Evolutionary conservation across 64 coral and sea anemone species (phyloP).

Genomic region (Platygyra sinensis): DNA sequence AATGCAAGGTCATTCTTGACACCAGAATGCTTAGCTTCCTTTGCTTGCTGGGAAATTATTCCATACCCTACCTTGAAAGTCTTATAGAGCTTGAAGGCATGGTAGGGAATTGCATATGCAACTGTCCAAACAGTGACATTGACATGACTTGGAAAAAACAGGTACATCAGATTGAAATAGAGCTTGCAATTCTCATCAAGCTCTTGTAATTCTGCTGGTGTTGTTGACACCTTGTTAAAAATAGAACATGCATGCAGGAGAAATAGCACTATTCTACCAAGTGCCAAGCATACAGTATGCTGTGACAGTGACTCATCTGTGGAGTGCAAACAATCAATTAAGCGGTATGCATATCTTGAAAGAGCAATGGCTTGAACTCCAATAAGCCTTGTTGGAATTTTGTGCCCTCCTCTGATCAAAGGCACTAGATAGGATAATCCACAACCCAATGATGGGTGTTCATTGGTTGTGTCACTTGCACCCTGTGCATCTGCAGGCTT

Average conservation of each 20-base stretch:
- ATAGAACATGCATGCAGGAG: slow-evolving; percentile 13
- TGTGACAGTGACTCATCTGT: background rate
- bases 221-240: slow-evolving; percentile 21
- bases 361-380: slow-evolving; percentile 46
- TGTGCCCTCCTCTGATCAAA: background rate
- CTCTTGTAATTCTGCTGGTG: background rate
- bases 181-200: slow-evolving; percentile 34
- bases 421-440: background rate
- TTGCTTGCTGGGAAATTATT: slow-evolving; percentile 52
- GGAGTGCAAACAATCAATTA: slow-evolving; percentile 24
- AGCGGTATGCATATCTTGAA: slow-evolving; percentile 13
- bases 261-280: slow-evolving; percentile 34
- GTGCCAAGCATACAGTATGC: background rate
- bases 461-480: too few relatives aligned
- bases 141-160: slow-evolving; percentile 24
- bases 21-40: slow-evolving; percentile 50
- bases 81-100: slow-evolving; percentile 7
- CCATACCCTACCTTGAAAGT: slow-evolving; percentile 60
- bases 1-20: slow-evolving; percentile 42
- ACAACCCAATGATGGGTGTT: too few relatives aligned
- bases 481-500: too few relatives aligned
- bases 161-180: slow-evolving; percentile 32
- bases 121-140: slow-evolving; percentile 51
- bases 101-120: slow-evolving; percentile 52
- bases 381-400: slow-evolving; percentile 34